Evolutionary conservation across 2,888 invertebrate genomes (phyloP), one percentile per base, ranked within the genome.

Genomic region (Ophion costatus): DNA sequence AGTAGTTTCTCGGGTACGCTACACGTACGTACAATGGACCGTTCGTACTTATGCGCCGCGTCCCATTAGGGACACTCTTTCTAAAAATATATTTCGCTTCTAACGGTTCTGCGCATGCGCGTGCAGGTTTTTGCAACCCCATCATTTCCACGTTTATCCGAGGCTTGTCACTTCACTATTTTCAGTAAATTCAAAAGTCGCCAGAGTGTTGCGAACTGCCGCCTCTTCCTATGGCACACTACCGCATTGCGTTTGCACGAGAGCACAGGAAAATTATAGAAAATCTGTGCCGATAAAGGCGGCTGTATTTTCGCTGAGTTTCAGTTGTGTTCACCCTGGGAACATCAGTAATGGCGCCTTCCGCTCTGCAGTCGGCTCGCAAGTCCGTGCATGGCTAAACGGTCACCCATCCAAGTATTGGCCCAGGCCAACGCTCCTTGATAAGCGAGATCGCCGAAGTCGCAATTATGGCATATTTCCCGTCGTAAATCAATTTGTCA

Each of bases 1-100:
- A 56, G 79, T 82, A 71, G 0, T 51, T 4, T 81, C 14, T 63
- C 82, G 67, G 76, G 75, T 61, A 73, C 56, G 59, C 11, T 29
- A 24, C 38, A 63, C 66, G 11, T 64, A 24, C 33, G 11, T 45
- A 42, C 57, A 29, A 76, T 17, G 9, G 76, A 38, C 42, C 17
- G 56, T 76, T 76, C 56, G 5, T 56, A 33, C 38, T 38, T 51
- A 29, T 20, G 10, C 33, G n/a, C 17, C n/a, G 0, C n/a, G 51
- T 51, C 51, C 17, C 51, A 3, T 51, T 51, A 51, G 17, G 17
- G 17, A 51, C 51, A 51, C 11, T 51, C 17, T 51, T 51, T 14
- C 51, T 51, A 51, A 51, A 51, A 51, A 51, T 51, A 51, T 17
- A 14, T 51, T 14, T 51, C 17, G 17, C 51, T 51, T 51, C 51